Base-by-base conservation (phyloP, 1,140 invertebrate species). In the Heliothis subflexa region DNA sequence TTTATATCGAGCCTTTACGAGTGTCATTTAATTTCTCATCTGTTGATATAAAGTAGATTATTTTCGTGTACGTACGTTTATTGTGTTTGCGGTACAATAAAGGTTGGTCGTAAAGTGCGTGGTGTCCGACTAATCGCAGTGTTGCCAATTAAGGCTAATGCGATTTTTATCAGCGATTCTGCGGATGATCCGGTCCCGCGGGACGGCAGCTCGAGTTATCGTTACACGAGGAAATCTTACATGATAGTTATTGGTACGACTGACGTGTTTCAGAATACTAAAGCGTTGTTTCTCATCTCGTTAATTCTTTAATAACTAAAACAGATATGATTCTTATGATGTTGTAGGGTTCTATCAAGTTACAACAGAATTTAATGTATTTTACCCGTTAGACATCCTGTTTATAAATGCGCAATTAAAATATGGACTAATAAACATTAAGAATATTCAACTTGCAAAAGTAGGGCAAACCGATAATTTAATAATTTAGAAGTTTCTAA, bases 211-310 rank as follows among this genome's bases (percentile, higher is more conserved):
- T 71, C 61, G 54, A 79, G 71, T 81, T 84, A 88, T 88, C 70
- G 78, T 79, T 74, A 78, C 70, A 80, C 47, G 68, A 81, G 83
- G 83, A 86, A 84, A 88, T 85, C 80, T 83, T 74, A 66, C 21
- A 16, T 18, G 54, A 61, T 62, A 50, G 72, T 21, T 78, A 64
- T 66, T 66, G 40, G 62, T 47, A 47, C 33, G 12, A n/a, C 40
- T 40, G 16, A n/a, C 5, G 33, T 16, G 11, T n/a, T 47, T 5
- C n/a, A 47, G 62, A 66, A 66, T 66, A 66, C 1, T 16, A 66
- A 66, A 59, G 55, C 21, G 21, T 13, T 28, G 55, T 28, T 13
- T 28, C 55, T 59, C 25, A 59, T 28, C 5, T 40, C 33, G 33
- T 40, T 40, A 40, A 40, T 40, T 40, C 4, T 40, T 40, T 40